A percentile compares a stretch with the other conserved stretches of the same genome.
phyloP scores from a whole-genome alignment of 2,113 vertebrate genomes.

The Ictalurus furcatus region DNA sequence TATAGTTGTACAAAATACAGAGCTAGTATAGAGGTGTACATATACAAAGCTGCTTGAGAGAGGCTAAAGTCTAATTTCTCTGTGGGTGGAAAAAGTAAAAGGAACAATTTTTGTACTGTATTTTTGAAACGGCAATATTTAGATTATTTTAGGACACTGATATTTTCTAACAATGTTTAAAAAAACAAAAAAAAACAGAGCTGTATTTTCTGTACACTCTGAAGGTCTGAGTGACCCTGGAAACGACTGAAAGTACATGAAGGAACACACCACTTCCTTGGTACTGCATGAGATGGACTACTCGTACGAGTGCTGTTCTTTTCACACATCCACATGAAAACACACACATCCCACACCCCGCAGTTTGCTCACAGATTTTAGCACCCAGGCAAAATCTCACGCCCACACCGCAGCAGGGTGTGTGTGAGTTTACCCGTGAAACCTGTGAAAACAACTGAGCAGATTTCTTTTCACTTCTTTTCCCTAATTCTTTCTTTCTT shows the following conservation, averaged over 20 bases:
- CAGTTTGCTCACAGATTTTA: constrained; percentile 53
- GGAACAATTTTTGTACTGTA: too few species aligned
- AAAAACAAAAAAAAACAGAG: background rate
- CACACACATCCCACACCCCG: constrained; percentile 30
- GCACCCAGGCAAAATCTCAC: constrained; percentile 22
- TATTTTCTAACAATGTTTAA: background rate
- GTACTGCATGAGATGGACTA: background rate
- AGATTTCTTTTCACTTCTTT: constrained; percentile 1
- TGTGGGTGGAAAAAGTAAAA: background rate
- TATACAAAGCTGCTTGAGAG: background rate
- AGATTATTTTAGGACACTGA: background rate
- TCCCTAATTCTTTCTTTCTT: background rate
- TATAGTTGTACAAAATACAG: background rate
- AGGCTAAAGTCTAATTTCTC: background rate
- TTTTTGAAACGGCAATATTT: too few species aligned
- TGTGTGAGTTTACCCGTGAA: constrained; percentile 33
- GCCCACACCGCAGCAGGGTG: constrained; percentile 25
- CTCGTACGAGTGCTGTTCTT: background rate
- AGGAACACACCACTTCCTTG: background rate
- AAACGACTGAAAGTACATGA: background rate
- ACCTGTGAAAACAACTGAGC: background rate
- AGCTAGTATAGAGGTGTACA: background rate
- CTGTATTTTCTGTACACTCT: background rate
- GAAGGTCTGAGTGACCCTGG: background rate
- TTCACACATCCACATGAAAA: background rate